Percentiles rank a stretch among this genome's conserved stretches.
Evolutionary conservation across 2,888 invertebrate species (phyloP).

Genomic region (Frankliniella intonsa): DNA sequence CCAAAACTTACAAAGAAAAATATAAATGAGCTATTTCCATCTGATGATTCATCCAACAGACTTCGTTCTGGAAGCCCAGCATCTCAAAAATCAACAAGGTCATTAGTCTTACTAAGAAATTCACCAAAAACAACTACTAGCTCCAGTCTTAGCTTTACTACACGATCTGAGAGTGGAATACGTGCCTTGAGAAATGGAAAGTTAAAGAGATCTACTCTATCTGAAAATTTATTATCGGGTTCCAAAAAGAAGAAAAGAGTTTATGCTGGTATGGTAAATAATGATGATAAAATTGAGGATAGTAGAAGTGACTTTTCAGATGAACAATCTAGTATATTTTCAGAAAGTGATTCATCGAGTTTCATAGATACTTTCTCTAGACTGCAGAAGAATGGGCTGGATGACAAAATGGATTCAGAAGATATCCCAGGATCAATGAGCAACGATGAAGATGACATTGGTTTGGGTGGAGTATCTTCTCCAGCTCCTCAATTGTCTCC

Average conservation of each 20-base stretch:
- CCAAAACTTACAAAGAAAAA: constrained; percentile 14
- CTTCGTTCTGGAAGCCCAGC: neutral
- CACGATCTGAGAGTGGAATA: neutral
- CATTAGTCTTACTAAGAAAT: neutral
- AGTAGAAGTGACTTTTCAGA: constrained; percentile 4
- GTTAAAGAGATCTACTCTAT: neutral
- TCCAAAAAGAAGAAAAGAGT: constrained; percentile 5
- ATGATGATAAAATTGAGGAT: neutral
- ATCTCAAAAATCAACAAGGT: constrained; percentile 1
- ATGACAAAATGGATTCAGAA: neutral
- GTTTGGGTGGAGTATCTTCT: neutral
- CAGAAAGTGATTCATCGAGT: neutral
- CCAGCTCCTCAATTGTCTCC: neutral
- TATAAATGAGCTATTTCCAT: neutral
- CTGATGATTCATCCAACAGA: neutral
- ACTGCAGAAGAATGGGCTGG: neutral
- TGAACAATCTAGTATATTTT: neutral
- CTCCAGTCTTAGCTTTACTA: neutral
- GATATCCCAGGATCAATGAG: neutral
- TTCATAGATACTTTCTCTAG: neutral
- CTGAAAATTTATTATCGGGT: neutral
- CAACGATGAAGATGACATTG: constrained; percentile 1
- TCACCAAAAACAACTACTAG: neutral
- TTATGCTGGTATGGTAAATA: neutral
- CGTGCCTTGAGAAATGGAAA: neutral